Evolutionary conservation across 35 echinoderm and acorn worm genomes (phyloP).

Genomic region (Patiria miniata): DNA sequence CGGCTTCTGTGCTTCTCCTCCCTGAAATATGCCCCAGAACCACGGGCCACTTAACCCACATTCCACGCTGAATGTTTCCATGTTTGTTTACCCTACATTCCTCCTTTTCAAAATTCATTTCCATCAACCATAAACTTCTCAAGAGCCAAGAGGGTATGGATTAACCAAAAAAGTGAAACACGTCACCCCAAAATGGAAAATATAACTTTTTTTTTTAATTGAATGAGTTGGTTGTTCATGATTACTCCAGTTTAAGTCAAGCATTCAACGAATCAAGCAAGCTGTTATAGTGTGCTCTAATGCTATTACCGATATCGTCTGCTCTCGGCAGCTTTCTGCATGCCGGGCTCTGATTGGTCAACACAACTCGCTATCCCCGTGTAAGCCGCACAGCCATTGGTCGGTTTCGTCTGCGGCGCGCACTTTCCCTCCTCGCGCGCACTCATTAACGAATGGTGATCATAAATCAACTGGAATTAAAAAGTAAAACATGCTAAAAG

Average conservation of each 20-base stretch:
- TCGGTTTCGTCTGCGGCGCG: background rate
- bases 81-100: conserved; percentile 27
- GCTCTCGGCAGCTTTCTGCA: background rate
- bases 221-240: no score
- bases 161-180: no score
- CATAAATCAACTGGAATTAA: conserved; percentile 2
- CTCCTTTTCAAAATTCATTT: background rate
- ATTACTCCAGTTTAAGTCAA: no score
- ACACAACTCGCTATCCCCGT: background rate
- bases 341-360: background rate
- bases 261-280: no score
- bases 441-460: conserved; percentile 3
- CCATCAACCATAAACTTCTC: no score
- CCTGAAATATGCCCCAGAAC: background rate
- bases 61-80: background rate
- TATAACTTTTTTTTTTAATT: no score
- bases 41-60: conserved; percentile 14
- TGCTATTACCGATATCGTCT: background rate
- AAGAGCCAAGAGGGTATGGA: no score
- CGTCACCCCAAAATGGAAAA: no score
- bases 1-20: background rate
- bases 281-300: no score
- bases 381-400: background rate
- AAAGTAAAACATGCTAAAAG: background rate
- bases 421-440: background rate